Percentiles rank a stretch among this genome's conserved stretches.
Evolutionary conservation across 2,797 vertebrate genomes (phyloP).

Genomic region (Numenius phaeopus): DNA sequence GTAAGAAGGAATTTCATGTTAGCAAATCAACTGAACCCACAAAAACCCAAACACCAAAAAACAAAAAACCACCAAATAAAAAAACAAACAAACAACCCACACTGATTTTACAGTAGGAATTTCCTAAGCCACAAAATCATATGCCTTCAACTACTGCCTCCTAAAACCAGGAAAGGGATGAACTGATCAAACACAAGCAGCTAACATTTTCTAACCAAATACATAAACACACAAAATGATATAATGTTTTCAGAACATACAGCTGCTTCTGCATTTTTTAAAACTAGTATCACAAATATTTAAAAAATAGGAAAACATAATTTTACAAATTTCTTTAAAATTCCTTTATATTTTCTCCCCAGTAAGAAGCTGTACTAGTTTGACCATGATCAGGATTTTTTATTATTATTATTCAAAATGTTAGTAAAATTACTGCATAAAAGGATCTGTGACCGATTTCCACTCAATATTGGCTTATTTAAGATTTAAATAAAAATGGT

Average conservation of each 20-base stretch:
- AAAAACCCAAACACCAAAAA: not conserved
- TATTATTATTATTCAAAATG: not conserved
- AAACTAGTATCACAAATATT: not conserved
- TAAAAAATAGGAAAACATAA: not conserved
- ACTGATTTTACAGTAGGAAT: not conserved
- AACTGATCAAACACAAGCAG: not conserved
- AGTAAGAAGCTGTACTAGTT: not conserved
- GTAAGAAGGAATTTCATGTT: not conserved
- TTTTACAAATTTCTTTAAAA: not conserved
- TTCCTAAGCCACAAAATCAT: not conserved
- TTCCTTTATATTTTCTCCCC: not conserved
- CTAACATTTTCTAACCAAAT: not conserved
- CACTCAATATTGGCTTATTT: not conserved
- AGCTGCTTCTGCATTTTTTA: not conserved
- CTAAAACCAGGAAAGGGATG: not conserved
- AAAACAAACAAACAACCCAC: not conserved
- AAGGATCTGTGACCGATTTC: not conserved
- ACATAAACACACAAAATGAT: not conserved
- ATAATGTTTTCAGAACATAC: not conserved
- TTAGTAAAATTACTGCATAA: not conserved
- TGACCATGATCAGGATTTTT: not conserved
- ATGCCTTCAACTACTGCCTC: not conserved
- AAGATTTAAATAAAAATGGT: not conserved
- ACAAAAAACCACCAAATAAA: not conserved
- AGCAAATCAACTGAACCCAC: not conserved